Conservation (phyloP, 2,797 vertebrate genomes). For the Aldrovandia affinis region DNA sequence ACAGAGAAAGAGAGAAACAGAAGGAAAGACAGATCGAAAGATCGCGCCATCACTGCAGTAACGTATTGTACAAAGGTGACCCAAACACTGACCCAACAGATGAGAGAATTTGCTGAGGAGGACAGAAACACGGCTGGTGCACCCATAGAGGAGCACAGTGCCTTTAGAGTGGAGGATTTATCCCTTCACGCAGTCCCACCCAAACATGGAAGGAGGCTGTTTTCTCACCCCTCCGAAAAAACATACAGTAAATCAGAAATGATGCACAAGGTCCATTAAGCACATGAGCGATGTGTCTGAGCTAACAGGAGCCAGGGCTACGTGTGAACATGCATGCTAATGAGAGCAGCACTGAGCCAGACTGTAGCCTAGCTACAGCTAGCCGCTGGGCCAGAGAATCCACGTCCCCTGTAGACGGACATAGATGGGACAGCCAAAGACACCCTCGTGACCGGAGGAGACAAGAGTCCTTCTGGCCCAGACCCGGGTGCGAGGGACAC, state of each 20-base stretch:
- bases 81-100: not conserved
- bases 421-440: not conserved
- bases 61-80: not conserved
- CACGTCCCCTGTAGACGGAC: not conserved
- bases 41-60: not conserved
- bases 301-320: constrained; percentile 1
- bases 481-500: not conserved
- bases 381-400: not conserved
- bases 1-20: constrained; percentile 29
- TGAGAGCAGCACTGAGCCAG: not conserved
- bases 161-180: constrained; percentile 16
- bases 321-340: not conserved
- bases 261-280: constrained; percentile 28
- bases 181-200: constrained; percentile 29
- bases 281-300: constrained; percentile 26
- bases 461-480: not conserved
- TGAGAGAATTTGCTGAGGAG: not conserved
- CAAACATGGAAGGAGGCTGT: constrained; percentile 27
- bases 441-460: not conserved
- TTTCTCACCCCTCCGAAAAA: constrained; percentile 38
- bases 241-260: constrained; percentile 41
- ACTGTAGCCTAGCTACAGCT: constrained; percentile 27
- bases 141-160: not conserved
- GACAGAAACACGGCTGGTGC: not conserved
- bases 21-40: not conserved